Evolutionary conservation across 2,888 invertebrate genomes (phyloP), one percentile per base, ranked within the genome.

Genomic region (Chrysotoxum bicinctum): DNA sequence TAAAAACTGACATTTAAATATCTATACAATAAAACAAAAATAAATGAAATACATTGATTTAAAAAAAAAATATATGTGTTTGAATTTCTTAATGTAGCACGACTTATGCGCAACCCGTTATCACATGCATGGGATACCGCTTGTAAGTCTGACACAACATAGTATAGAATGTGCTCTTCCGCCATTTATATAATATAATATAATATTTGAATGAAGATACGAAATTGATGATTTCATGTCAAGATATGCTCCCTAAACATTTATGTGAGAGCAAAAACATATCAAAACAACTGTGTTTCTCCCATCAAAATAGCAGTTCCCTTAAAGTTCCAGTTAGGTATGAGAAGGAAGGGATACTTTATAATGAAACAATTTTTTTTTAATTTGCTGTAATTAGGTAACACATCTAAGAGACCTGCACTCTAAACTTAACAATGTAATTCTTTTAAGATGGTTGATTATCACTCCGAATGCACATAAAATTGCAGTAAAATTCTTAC

Each of bases 401-500:
- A 43, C 37, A 54, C 35, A 1, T 32, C 0, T 14, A 35, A 10
- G 14, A 37, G 19, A 23, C 37, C 16, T 14, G 6, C 12, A 58
- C 12, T 21, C 19, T 21, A 16, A 30, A 2, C 19, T 19, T n/a
- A 2, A 7, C n/a, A 3, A 40, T 35, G 32, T 1, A 32, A 64
- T n/a, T 37, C 19, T 48, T 6, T 16, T 48, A 32, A 35, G 10
- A 4, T n/a, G 1, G 16, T 14, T 6, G 5, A 16, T 7, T 37
- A 52, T 54, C 30, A 16, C 75, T 35, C 1, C 3, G 45, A 32
- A 43, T 30, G 21, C 45, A 45, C 40, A 54, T 77, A n/a, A 70
- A 78, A 73, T 21, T 50, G 32, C 45, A 64, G 26, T 40, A 30
- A 73, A 50, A 72, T 30, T 66, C 14, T 23, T 14, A 0, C 23